phyloP scores from a whole-genome alignment of 2,797 vertebrate genomes.

The Amblyopsis hoosieri region DNA sequence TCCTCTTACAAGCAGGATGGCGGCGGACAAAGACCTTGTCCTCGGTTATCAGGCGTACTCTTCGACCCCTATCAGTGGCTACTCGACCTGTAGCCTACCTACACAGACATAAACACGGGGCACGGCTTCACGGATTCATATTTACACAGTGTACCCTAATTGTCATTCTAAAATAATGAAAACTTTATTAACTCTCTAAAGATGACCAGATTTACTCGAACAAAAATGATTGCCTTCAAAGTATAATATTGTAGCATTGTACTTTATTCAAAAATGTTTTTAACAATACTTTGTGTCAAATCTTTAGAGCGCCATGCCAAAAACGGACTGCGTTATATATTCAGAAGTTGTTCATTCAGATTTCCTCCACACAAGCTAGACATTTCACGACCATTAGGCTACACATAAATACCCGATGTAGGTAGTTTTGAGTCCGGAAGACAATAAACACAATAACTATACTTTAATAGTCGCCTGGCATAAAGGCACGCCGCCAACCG shows the following conservation, averaged over 20 bases:
- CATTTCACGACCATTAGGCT: slow-evolving; percentile 21
- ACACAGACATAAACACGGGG: slow-evolving; percentile 48
- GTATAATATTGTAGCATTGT: background rate
- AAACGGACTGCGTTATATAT: slow-evolving; percentile 23
- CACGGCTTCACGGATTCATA: slow-evolving; percentile 24
- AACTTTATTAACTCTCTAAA: slow-evolving; percentile 25
- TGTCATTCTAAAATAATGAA: slow-evolving; percentile 9
- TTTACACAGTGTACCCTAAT: slow-evolving; percentile 2
- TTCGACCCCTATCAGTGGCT: slow-evolving; percentile 41
- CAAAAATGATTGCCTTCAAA: slow-evolving; percentile 1
- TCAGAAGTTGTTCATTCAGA: slow-evolving; percentile 53
- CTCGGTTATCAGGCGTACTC: slow-evolving; percentile 53
- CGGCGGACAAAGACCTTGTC: slow-evolving; percentile 74
- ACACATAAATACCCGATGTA: slow-evolving; percentile 7
- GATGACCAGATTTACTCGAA: background rate
- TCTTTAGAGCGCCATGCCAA: background rate
- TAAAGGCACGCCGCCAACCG: slow-evolving; percentile 55
- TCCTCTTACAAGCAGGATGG: slow-evolving; percentile 67
- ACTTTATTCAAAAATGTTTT: background rate
- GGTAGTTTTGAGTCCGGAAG: slow-evolving; percentile 47
- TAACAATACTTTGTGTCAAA: background rate
- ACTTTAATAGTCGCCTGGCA: slow-evolving; percentile 64
- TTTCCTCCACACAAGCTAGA: slow-evolving; percentile 39
- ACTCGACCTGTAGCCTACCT: slow-evolving; percentile 55
- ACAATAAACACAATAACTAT: slow-evolving; percentile 58